Evolutionary conservation across 2,113 vertebrate species (phyloP).

Genomic region (Tragulus kanchil): DNA sequence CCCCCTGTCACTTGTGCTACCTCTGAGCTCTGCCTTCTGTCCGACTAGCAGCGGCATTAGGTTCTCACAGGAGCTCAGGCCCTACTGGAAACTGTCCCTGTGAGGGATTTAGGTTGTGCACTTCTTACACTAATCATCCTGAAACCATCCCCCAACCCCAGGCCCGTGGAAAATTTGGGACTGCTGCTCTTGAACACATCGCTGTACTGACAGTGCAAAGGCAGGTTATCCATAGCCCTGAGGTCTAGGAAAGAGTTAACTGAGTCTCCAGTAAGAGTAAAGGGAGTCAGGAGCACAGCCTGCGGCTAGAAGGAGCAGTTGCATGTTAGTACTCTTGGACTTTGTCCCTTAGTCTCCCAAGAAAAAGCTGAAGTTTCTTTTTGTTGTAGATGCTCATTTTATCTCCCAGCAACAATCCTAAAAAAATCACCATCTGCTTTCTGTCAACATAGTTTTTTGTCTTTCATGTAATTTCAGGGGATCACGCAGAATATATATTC

Average conservation of each 20-base stretch:
- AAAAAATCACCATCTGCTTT: background rate
- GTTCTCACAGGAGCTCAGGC: background rate
- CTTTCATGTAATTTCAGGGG: background rate
- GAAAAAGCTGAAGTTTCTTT: background rate
- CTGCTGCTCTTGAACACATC: background rate
- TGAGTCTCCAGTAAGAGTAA: background rate
- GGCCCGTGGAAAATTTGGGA: background rate
- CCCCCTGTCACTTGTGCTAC: background rate
- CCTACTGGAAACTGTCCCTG: background rate
- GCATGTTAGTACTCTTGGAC: background rate
- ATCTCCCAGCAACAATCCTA: background rate
- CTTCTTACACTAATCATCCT: background rate
- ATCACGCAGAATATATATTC: background rate
- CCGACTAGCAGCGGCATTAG: background rate
- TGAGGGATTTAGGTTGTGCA: background rate
- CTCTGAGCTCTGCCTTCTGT: background rate
- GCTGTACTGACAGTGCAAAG: background rate
- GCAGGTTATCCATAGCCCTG: background rate
- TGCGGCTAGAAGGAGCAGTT: background rate
- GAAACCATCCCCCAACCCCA: background rate
- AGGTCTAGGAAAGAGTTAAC: too few relatives aligned
- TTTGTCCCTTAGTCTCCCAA: background rate
- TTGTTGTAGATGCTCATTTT: background rate
- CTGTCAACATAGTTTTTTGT: background rate
- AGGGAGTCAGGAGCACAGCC: background rate